phyloP scores from a whole-genome alignment of 30 jellyfish, hydroid and myxozoan genomes.

The Aurelia aurita region DNA sequence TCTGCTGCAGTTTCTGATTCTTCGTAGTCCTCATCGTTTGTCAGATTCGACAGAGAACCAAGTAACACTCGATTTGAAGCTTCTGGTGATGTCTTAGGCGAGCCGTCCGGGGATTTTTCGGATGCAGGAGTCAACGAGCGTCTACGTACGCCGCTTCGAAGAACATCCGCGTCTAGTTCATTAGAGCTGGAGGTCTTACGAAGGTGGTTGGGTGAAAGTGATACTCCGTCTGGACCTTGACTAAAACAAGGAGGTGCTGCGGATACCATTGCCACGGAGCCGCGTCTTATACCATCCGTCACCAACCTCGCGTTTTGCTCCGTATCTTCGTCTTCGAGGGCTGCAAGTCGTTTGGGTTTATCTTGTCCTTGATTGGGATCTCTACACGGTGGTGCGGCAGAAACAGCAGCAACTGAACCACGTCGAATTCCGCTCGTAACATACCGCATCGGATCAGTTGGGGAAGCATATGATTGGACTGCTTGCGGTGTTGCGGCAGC shows the following conservation, averaged over 20 bases:
- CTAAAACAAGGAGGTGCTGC: slow-evolving; percentile 70
- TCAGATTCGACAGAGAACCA: slow-evolving; percentile 10
- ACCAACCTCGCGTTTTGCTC: slow-evolving; percentile 27
- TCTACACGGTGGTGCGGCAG: slow-evolving; percentile 75
- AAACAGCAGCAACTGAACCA: slow-evolving; percentile 78
- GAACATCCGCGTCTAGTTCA: slow-evolving; percentile 37
- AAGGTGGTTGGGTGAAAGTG: background rate
- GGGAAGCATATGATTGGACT: background rate
- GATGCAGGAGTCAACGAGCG: slow-evolving; percentile 54
- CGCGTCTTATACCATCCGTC: slow-evolving; percentile 61
- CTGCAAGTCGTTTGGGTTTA: background rate
- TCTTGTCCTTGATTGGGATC: background rate
- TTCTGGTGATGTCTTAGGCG: slow-evolving; percentile 3
- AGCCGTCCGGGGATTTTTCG: slow-evolving; percentile 9
- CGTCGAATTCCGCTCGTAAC: slow-evolving; percentile 69
- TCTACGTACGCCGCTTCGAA: slow-evolving; percentile 68
- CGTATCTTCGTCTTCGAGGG: background rate
- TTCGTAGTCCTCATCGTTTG: slow-evolving; percentile 8
- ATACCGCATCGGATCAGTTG: slow-evolving; percentile 28
- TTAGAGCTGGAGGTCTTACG: background rate
- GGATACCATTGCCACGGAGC: slow-evolving; percentile 69
- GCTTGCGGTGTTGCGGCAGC: slow-evolving; percentile 6
- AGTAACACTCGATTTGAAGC: slow-evolving; percentile 1
- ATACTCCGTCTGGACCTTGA: background rate
- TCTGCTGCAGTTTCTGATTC: slow-evolving; percentile 38